Evolutionary conservation across 2,113 vertebrate genomes (phyloP).

Genomic region (Grus americana): DNA sequence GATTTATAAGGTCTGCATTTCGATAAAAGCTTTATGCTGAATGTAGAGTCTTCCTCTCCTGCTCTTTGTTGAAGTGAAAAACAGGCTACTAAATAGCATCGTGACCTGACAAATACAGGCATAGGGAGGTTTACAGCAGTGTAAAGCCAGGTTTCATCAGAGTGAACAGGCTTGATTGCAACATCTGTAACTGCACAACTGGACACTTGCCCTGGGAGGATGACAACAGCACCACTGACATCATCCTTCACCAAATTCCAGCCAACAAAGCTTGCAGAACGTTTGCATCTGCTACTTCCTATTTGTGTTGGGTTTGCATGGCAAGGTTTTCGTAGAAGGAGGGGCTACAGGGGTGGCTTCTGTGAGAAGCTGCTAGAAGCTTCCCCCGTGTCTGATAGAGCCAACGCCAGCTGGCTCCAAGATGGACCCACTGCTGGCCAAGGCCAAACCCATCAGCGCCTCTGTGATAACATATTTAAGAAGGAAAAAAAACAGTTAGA

Average conservation of each 20-base stretch:
- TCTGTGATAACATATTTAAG: too few relatives aligned
- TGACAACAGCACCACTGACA: not conserved
- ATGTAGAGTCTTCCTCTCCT: not conserved
- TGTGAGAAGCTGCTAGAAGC: too few relatives aligned
- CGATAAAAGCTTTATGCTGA: not conserved
- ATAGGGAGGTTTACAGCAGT: not conserved
- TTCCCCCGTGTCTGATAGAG: too few relatives aligned
- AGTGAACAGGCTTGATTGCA: not conserved
- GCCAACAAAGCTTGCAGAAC: not conserved
- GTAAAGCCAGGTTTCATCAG: not conserved
- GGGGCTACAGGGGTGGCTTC: too few relatives aligned
- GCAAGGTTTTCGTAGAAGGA: too few relatives aligned
- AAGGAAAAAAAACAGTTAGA: too few relatives aligned
- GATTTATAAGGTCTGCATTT: not conserved
- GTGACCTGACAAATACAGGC: not conserved
- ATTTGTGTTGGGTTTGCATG: too few relatives aligned
- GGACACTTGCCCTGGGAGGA: not conserved
- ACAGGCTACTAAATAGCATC: not conserved
- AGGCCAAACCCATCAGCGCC: too few relatives aligned
- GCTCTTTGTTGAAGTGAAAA: not conserved
- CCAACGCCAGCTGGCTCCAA: too few relatives aligned
- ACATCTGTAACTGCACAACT: not conserved
- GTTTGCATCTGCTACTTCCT: not conserved
- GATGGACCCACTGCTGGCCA: too few relatives aligned
- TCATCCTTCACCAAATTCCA: not conserved